Percentiles rank a stretch among this genome's conserved stretches.
phyloP scores from a whole-genome alignment of 2,888 invertebrate species.

The Salpingus planirostris region DNA sequence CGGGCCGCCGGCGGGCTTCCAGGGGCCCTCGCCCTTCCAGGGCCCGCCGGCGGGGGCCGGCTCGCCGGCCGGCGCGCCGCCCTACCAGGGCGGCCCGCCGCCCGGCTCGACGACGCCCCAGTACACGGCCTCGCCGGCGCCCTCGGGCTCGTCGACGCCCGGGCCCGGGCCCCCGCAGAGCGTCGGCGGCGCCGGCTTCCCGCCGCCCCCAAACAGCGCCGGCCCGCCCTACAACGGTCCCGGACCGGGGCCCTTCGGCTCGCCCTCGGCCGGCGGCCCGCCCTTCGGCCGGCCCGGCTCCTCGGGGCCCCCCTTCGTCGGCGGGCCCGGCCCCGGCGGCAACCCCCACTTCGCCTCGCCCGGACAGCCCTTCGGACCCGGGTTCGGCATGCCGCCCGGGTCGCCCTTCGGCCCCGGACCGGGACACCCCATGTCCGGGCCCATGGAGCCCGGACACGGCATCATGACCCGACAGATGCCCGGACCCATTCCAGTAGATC shows the following conservation, averaged over 20 bases:
- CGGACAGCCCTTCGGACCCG: constrained; percentile 49
- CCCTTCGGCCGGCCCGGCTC: constrained; percentile 57
- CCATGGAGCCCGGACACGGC: constrained; percentile 53
- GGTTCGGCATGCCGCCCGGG: constrained; percentile 64
- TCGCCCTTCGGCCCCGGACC: constrained; percentile 61
- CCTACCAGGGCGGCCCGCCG: constrained; percentile 60
- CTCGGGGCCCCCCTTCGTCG: constrained; percentile 62
- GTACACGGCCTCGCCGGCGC: constrained; percentile 80
- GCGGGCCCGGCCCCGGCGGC: constrained; percentile 55
- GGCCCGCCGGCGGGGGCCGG: constrained; percentile 69
- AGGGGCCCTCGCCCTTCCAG: constrained; percentile 50
- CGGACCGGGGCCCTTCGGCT: constrained; percentile 56
- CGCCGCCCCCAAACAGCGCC: constrained; percentile 50
- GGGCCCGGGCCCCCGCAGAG: constrained; percentile 50
- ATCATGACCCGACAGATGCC: constrained; percentile 53
- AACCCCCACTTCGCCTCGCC: constrained; percentile 58
- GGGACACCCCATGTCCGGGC: constrained; percentile 53
- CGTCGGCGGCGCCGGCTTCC: constrained; percentile 46
- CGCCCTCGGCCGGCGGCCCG: constrained; percentile 54
- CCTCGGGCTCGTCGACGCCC: constrained; percentile 73
- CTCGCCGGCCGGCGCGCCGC: constrained; percentile 64
- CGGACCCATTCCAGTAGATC: constrained; percentile 73
- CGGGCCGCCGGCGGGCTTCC: constrained; percentile 49
- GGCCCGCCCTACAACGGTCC: constrained; percentile 61
- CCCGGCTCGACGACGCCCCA: constrained; percentile 71